These are phyloP conservation scores for Falco rusticolus DNA, from an alignment of 2,797 vertebrate species.

Conservation along the genomic window DNA sequence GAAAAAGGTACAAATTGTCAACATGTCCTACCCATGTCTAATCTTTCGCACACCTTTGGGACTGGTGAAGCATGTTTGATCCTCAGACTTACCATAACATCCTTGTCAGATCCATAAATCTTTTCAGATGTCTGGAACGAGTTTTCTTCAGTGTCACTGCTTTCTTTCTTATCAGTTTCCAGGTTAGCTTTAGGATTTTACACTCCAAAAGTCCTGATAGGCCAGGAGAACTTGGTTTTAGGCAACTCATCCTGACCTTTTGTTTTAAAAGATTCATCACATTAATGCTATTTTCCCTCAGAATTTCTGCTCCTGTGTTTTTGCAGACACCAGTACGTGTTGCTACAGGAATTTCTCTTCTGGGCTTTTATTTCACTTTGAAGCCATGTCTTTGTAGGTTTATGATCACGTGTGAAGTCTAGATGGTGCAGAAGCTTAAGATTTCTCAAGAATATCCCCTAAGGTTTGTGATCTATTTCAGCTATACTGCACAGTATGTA, in stretches of 20 bases:
- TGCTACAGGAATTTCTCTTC: slow-evolving; percentile 38
- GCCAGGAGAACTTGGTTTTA: neutral
- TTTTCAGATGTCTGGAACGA: neutral
- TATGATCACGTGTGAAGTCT: neutral
- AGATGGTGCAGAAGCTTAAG: slow-evolving; percentile 31
- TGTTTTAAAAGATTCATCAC: slow-evolving; percentile 1
- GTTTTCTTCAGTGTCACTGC: neutral
- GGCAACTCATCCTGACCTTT: neutral
- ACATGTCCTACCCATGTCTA: neutral
- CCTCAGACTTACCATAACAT: neutral
- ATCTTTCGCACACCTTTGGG: neutral
- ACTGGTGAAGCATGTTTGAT: neutral
- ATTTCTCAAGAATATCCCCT: slow-evolving; percentile 50
- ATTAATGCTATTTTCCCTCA: neutral
- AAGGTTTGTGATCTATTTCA: slow-evolving; percentile 48
- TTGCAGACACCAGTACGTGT: neutral
- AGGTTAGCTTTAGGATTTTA: neutral
- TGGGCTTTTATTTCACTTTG: slow-evolving; percentile 49
- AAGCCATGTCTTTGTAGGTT: slow-evolving; percentile 44
- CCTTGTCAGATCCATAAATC: neutral
- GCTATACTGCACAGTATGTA: neutral
- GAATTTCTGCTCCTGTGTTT: neutral
- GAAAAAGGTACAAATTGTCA: neutral
- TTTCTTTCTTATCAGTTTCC: neutral
- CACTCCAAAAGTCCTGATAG: neutral